Evolutionary conservation across 2,888 invertebrate species (phyloP).

Genomic region (Dasysyrphus tricinctus): DNA sequence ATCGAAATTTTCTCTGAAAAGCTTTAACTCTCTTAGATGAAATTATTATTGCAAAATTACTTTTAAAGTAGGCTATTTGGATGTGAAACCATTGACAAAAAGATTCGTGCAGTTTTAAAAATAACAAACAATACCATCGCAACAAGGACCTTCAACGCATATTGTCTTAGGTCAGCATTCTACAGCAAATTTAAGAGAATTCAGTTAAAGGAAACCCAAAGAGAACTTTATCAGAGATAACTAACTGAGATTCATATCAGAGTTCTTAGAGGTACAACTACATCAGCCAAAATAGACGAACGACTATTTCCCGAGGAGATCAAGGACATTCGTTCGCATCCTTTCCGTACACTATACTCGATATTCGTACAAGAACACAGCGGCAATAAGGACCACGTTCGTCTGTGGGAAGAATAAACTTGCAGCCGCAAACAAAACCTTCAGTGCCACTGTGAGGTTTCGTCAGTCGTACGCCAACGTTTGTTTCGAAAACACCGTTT

Average conservation of each 20-base stretch:
- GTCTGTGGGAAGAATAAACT: slow-evolving; percentile 40
- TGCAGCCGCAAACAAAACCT: slow-evolving; percentile 57
- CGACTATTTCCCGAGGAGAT: slow-evolving; percentile 64
- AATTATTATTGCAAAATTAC: background rate
- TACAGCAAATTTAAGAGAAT: slow-evolving; percentile 30
- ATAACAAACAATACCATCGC: background rate
- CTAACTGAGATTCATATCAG: slow-evolving; percentile 53
- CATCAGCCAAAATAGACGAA: slow-evolving; percentile 41
- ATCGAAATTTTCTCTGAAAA: background rate
- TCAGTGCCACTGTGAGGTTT: slow-evolving; percentile 52
- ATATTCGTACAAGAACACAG: slow-evolving; percentile 40
- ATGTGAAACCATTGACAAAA: slow-evolving; percentile 20
- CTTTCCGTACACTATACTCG: slow-evolving; percentile 42
- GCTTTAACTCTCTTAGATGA: slow-evolving; percentile 41
- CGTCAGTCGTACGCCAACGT: slow-evolving; percentile 70
- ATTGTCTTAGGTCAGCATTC: slow-evolving; percentile 70
- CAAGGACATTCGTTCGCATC: slow-evolving; percentile 70
- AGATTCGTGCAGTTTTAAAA: slow-evolving; percentile 1
- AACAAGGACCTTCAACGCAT: slow-evolving; percentile 21
- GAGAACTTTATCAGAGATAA: slow-evolving; percentile 43
- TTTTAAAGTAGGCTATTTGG: slow-evolving; percentile 24
- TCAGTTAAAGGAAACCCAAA: slow-evolving; percentile 16
- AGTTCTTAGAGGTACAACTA: slow-evolving; percentile 11
- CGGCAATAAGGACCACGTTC: slow-evolving; percentile 49
- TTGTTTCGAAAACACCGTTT: slow-evolving; percentile 58